Evolutionary conservation across 2,888 invertebrate genomes (phyloP).

Genomic region (Tachina fera): DNA sequence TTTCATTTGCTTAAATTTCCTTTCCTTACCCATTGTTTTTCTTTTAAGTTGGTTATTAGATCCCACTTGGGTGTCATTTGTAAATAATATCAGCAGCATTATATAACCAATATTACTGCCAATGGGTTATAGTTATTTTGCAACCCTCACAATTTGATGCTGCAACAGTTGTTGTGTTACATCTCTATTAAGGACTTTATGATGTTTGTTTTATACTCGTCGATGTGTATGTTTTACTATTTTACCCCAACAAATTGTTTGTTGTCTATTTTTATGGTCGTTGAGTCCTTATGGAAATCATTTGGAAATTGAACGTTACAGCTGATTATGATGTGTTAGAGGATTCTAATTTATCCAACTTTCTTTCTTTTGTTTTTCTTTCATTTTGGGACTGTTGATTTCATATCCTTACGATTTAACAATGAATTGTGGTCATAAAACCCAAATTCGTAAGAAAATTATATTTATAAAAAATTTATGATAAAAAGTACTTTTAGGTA

Average conservation of each 20-base stretch:
- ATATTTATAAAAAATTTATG: conserved; percentile 49
- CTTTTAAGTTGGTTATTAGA: conserved; percentile 66
- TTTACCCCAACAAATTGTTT: conserved; percentile 37
- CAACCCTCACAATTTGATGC: conserved; percentile 65
- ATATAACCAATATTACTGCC: conserved; percentile 56
- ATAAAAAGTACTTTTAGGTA: background rate
- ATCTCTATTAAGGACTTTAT: conserved; percentile 32
- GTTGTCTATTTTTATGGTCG: conserved; percentile 62
- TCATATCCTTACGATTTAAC: conserved; percentile 54
- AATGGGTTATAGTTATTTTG: conserved; percentile 54
- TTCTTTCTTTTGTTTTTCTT: background rate
- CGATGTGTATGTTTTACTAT: conserved; percentile 13
- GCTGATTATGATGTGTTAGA: conserved; percentile 66
- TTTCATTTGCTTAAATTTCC: conserved; percentile 1
- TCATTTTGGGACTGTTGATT: conserved; percentile 27
- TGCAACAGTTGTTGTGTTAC: conserved; percentile 62
- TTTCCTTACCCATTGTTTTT: conserved; percentile 28
- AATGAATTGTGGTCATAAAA: conserved; percentile 68
- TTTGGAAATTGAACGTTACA: conserved; percentile 64
- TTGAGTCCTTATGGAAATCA: conserved; percentile 68
- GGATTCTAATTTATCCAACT: conserved; percentile 61
- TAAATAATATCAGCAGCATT: conserved; percentile 35
- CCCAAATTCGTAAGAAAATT: conserved; percentile 66
- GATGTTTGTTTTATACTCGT: background rate
- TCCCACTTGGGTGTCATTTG: conserved; percentile 68